Conservation (phyloP, 2,888 invertebrate species). For the Epinotia brunnichana region DNA sequence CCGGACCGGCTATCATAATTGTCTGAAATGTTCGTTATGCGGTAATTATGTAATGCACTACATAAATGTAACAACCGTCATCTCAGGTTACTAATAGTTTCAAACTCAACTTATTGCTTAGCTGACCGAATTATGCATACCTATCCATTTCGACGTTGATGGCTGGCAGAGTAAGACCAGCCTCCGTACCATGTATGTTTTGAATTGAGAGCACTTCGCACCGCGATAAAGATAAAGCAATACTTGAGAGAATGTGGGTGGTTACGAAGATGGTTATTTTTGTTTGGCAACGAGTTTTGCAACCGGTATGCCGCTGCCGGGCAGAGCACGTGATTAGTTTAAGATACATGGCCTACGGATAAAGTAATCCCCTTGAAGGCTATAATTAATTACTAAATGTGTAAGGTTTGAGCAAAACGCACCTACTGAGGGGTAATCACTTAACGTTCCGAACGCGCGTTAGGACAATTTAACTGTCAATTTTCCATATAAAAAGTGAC, state of each 20-base stretch:
- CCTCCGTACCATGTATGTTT: not conserved
- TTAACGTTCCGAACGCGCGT: no score
- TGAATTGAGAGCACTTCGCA: constrained; percentile 6
- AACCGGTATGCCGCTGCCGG: constrained; percentile 44
- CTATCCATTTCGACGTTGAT: constrained; percentile 25
- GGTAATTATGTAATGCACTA: constrained; percentile 33
- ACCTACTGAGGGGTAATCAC: no score
- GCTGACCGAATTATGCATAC: constrained; percentile 23
- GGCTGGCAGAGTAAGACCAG: constrained; percentile 4
- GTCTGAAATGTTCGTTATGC: constrained; percentile 32
- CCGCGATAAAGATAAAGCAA: constrained; percentile 29
- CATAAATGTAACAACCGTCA: constrained; percentile 29
- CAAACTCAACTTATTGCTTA: constrained; percentile 23
- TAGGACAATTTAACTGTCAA: no score
- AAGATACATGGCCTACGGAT: constrained; percentile 8
- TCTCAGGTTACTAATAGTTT: constrained; percentile 34
- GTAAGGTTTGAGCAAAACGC: constrained; percentile 3
- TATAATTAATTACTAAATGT: constrained; percentile 18
- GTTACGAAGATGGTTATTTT: constrained; percentile 53
- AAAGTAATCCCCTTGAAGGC: constrained; percentile 8
- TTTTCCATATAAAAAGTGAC: no score
- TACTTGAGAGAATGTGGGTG: constrained; percentile 50
- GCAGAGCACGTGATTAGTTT: constrained; percentile 48
- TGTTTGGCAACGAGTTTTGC: constrained; percentile 53
- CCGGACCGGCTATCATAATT: constrained; percentile 33